phyloP scores from a whole-genome alignment of 2,113 vertebrate genomes.

The Psittacula cyanocephala region DNA sequence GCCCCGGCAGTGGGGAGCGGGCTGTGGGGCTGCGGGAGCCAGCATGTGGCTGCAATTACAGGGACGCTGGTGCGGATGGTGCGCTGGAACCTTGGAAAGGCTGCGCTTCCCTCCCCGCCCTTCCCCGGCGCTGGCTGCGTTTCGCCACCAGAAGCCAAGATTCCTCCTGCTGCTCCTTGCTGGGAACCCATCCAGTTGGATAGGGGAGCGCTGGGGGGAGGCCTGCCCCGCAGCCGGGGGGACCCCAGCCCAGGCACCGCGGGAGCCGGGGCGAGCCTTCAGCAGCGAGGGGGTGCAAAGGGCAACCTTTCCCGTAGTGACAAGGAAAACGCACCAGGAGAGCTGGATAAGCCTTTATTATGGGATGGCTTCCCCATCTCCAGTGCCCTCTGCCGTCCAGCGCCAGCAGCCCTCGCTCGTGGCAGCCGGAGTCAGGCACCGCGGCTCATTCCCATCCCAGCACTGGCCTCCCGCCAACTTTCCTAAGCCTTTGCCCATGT shows the following conservation, averaged over 20 bases:
- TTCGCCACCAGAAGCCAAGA: constrained; percentile 40
- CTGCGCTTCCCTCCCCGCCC: neutral
- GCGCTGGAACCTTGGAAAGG: neutral
- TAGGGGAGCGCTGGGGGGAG: neutral
- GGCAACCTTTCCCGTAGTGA: neutral
- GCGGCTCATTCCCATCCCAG: neutral
- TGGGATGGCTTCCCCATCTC: neutral
- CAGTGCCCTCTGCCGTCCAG: neutral
- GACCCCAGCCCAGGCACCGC: neutral
- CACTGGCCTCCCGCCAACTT: neutral
- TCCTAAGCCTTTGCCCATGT: neutral
- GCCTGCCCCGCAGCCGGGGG: neutral
- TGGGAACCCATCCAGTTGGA: constrained; percentile 13
- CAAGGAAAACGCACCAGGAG: accelerated
- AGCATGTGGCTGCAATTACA: constrained; percentile 59
- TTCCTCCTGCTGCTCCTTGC: constrained; percentile 57
- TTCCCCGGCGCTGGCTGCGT: neutral
- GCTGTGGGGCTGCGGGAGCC: neutral
- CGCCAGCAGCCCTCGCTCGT: neutral
- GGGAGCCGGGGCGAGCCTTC: neutral
- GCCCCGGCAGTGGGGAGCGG: neutral
- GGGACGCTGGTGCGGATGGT: neutral
- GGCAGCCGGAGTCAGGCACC: neutral
- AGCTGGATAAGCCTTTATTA: neutral
- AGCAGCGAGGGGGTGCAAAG: neutral